These are phyloP conservation scores for Hipposideros armiger DNA, from an alignment of 2,113 vertebrate genomes.

Conservation along the genomic window DNA sequence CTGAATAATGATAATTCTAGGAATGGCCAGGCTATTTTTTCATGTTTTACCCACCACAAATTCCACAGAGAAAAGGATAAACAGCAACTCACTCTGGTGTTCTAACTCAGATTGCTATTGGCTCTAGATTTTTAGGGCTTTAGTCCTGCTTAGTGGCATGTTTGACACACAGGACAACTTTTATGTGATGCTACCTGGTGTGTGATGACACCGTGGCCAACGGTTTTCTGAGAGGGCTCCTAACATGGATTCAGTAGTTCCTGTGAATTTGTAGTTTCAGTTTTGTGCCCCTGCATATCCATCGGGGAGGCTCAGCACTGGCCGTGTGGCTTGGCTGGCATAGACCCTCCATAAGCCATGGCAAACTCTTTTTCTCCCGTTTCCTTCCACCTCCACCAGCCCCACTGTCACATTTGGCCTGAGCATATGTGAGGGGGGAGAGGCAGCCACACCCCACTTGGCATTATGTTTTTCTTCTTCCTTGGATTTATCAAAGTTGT, in stretches of 20 bases:
- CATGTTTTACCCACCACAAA: neutral
- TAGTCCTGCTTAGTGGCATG: neutral
- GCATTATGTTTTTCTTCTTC: neutral
- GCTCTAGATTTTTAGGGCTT: neutral
- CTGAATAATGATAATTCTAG: neutral
- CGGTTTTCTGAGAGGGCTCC: neutral
- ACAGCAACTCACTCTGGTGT: neutral
- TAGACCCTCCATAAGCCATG: rapidly evolving
- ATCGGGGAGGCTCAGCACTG: neutral
- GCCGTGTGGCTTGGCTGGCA: neutral
- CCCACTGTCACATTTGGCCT: neutral
- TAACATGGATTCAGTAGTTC: neutral
- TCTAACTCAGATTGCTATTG: neutral
- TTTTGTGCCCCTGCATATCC: neutral
- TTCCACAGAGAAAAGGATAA: neutral
- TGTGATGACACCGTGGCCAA: neutral
- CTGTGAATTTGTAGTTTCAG: neutral
- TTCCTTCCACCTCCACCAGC: neutral
- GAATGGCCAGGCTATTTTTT: neutral
- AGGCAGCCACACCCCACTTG: neutral
- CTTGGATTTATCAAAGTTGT: conserved; percentile 8
- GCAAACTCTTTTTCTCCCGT: neutral
- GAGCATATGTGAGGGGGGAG: neutral
- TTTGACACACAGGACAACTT: neutral
- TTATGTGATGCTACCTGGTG: neutral